Evolutionary conservation across 1,140 invertebrate species (phyloP).

Genomic region (Muscidifurax raptorellus): DNA sequence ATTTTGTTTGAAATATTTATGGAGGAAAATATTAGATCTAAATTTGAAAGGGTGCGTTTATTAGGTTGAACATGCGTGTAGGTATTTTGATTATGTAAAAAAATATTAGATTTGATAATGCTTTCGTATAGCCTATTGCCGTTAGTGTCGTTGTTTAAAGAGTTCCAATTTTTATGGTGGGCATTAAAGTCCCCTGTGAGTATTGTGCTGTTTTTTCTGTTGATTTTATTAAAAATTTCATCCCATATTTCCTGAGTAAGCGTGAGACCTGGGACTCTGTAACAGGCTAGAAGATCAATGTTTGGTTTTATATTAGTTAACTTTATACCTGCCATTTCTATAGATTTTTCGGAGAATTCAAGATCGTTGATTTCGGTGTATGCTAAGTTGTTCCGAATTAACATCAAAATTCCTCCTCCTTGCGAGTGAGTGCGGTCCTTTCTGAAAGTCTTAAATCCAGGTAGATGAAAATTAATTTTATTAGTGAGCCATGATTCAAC

Average conservation of each 20-base stretch:
- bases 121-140: not conserved
- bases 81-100: conserved; percentile 23
- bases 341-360: not conserved
- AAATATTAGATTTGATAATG: not conserved
- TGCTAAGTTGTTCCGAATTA: conserved; percentile 16
- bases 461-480: not conserved
- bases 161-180: conserved; percentile 21
- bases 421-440: conserved; percentile 11
- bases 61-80: conserved; percentile 21
- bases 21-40: no score
- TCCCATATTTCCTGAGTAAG: no score
- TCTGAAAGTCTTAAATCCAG: not conserved
- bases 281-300: not conserved
- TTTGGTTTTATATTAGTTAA: not conserved
- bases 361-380: conserved; percentile 23
- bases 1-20: conserved; percentile 55
- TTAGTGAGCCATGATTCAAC: not conserved
- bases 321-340: not conserved
- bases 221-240: not conserved
- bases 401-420: conserved; percentile 39
- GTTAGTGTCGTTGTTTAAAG: conserved; percentile 1
- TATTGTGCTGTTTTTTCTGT: not conserved
- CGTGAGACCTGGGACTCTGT: not conserved
- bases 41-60: no score
- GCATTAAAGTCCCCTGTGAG: conserved; percentile 22